Conservation (phyloP, 2,888 invertebrate species). For the Lasioglossum figueresi region DNA sequence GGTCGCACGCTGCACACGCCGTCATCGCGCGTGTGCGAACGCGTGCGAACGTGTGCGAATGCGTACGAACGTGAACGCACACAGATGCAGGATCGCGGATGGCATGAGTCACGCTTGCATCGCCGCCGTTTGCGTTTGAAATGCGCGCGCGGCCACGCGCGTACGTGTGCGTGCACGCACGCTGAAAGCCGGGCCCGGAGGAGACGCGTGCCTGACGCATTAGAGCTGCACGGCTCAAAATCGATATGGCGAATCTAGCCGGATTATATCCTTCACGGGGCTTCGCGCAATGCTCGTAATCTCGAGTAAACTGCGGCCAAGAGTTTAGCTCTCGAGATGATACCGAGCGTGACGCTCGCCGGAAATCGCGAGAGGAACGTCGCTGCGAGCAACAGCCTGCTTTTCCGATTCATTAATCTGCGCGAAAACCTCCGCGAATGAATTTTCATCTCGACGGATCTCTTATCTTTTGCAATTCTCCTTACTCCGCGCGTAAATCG, state of each 20-base stretch:
- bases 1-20: conserved; percentile 63
- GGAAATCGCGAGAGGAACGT: neutral
- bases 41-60: conserved; percentile 45
- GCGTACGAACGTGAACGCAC: conserved; percentile 57
- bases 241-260: conserved; percentile 83
- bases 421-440: no score
- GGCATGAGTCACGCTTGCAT: conserved; percentile 53
- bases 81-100: conserved; percentile 28
- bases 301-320: conserved; percentile 74
- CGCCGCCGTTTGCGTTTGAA: conserved; percentile 39
- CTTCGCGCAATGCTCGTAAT: conserved; percentile 82
- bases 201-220: conserved; percentile 68
- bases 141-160: conserved; percentile 60
- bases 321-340: conserved; percentile 53
- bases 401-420: neutral
- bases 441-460: no score
- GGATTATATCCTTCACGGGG: conserved; percentile 82
- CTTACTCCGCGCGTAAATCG: no score
- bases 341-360: neutral
- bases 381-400: neutral
- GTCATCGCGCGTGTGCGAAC: conserved; percentile 65
- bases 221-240: conserved; percentile 80
- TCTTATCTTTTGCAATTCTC: no score
- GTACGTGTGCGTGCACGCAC: conserved; percentile 49
- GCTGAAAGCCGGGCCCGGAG: conserved; percentile 43